Conservation (phyloP, 2,113 vertebrate genomes). For the Podarcis raffonei region DNA sequence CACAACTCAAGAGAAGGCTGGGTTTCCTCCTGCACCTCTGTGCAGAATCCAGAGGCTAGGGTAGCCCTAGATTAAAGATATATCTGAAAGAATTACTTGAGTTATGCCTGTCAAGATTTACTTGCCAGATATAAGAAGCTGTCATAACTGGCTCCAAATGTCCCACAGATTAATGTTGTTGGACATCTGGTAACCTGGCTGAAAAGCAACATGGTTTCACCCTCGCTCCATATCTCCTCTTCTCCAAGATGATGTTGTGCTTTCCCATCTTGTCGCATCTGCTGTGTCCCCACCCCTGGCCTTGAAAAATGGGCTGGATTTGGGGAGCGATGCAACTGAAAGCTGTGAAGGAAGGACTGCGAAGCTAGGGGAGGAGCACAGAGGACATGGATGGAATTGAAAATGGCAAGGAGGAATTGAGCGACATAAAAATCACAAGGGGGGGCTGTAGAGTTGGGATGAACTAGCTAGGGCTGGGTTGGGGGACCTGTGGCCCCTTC, state of each 20-base stretch:
- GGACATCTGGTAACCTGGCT: background rate
- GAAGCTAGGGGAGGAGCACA: accelerated
- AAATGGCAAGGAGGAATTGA: background rate
- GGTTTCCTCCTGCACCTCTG: background rate
- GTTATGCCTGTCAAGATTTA: background rate
- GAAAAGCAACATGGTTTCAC: background rate
- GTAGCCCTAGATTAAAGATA: background rate
- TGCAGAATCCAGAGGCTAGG: background rate
- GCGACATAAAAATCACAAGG: background rate
- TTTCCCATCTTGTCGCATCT: background rate
- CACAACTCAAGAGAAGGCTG: background rate
- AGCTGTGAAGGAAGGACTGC: background rate
- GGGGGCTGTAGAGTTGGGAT: background rate
- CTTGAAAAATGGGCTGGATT: background rate
- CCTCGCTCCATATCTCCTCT: background rate
- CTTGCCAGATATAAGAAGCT: background rate
- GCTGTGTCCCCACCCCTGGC: background rate
- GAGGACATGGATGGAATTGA: background rate
- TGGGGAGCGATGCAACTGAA: background rate
- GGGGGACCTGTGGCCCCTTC: no score
- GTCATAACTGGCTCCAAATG: background rate
- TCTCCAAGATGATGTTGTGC: background rate
- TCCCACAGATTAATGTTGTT: background rate
- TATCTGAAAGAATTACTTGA: background rate
- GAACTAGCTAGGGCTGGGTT: no score